Percentiles rank a stretch among this genome's conserved stretches.
Conservation (phyloP, 2,113 vertebrate species). For the Orientallactaga bullata region DNA sequence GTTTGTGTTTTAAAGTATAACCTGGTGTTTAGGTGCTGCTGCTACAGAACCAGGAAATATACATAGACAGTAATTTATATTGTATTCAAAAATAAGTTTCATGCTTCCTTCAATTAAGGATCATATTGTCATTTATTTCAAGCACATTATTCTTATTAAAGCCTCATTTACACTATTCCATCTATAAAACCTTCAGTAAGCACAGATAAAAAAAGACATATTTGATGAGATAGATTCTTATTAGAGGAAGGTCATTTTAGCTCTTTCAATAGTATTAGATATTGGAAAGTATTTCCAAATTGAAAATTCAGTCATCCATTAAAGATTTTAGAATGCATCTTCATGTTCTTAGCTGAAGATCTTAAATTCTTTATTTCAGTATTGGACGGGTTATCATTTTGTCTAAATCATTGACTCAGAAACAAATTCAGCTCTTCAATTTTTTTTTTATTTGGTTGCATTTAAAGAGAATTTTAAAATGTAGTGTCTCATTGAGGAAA, state of each 20-base stretch:
- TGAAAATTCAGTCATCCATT: slow-evolving; percentile 14
- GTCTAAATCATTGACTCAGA: neutral
- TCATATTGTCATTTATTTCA: neutral
- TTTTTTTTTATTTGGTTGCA: neutral
- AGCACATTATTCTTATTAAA: neutral
- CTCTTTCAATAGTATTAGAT: neutral
- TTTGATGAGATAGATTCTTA: neutral
- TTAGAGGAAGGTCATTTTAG: neutral
- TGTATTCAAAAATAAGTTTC: neutral
- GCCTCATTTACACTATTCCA: neutral
- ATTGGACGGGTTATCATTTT: neutral
- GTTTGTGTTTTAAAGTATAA: neutral
- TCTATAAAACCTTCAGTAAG: neutral
- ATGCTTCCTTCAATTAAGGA: neutral
- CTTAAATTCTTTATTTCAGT: neutral
- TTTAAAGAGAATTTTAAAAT: neutral
- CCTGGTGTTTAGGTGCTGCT: neutral
- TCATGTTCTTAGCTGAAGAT: neutral
- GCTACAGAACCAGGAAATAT: neutral
- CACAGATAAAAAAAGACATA: neutral
- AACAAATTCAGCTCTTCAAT: neutral
- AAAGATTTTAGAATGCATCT: neutral
- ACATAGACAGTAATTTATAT: neutral
- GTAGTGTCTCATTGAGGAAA: neutral
- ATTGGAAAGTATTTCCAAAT: neutral